phyloP scores from a whole-genome alignment of 1,140 invertebrate genomes.

The Calephelis nemesis region DNA sequence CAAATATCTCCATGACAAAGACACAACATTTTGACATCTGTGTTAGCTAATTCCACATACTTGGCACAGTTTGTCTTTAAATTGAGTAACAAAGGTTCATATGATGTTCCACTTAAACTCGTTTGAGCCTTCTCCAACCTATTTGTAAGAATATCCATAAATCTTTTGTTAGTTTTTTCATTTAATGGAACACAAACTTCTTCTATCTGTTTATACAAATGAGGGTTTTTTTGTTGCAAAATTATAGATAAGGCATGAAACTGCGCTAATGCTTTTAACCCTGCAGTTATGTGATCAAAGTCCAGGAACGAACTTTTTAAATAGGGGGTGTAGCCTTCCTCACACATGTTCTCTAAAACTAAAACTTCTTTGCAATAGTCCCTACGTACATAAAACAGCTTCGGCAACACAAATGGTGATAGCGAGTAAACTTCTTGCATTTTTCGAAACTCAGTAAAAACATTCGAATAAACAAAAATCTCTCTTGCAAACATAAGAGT shows the following conservation, averaged over 20 bases:
- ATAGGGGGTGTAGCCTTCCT: slow-evolving; percentile 47
- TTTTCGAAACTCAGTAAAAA: slow-evolving; percentile 45
- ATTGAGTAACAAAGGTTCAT: slow-evolving; percentile 41
- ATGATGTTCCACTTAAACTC: slow-evolving; percentile 47
- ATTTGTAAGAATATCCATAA: slow-evolving; percentile 53
- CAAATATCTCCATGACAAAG: slow-evolving; percentile 70
- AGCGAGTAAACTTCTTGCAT: slow-evolving; percentile 32
- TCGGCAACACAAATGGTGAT: slow-evolving; percentile 43
- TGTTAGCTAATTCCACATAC: slow-evolving; percentile 39
- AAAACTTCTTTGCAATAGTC: slow-evolving; percentile 62
- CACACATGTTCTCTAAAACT: slow-evolving; percentile 60
- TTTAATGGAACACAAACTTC: slow-evolving; percentile 54
- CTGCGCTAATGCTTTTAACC: slow-evolving; percentile 52
- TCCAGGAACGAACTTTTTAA: slow-evolving; percentile 50
- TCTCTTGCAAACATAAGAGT: slow-evolving; percentile 60
- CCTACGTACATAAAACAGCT: slow-evolving; percentile 49
- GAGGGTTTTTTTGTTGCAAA: slow-evolving; percentile 40
- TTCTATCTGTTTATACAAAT: slow-evolving; percentile 42
- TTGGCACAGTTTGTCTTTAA: slow-evolving; percentile 43
- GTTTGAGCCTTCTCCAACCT: slow-evolving; percentile 54
- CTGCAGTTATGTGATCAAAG: slow-evolving; percentile 45
- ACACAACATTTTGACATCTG: slow-evolving; percentile 37
- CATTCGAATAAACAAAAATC: slow-evolving; percentile 54
- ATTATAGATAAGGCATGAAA: slow-evolving; percentile 65
- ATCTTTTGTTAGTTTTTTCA: slow-evolving; percentile 50